Conservation (phyloP, 64 coral and sea anemone species). For the Anthopleura sola region DNA sequence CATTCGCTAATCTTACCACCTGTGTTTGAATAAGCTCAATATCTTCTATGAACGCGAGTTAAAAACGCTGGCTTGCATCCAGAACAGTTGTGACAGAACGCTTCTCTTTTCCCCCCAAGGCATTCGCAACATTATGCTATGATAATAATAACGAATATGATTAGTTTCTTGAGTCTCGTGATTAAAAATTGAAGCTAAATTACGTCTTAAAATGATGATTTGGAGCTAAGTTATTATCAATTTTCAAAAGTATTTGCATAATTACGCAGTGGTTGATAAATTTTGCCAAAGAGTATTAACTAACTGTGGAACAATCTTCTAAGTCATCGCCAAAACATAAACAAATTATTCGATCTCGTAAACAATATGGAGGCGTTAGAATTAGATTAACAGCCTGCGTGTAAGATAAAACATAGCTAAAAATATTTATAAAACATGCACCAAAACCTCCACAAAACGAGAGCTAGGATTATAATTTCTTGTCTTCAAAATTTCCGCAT, state of each 20-base stretch:
- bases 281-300: not conserved
- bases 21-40: constrained; percentile 1
- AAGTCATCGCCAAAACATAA: not conserved
- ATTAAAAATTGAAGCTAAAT: not conserved
- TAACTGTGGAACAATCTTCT: not conserved
- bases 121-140: not conserved
- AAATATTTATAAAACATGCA: no score
- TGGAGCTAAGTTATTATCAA: no score
- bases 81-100: not conserved
- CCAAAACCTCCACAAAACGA: no score
- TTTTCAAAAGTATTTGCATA: no score
- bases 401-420: no score
- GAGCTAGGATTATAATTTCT: no score
- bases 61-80: not conserved
- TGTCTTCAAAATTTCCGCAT: no score
- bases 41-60: not conserved
- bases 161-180: not conserved
- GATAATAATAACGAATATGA: no score
- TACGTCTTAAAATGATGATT: no score
- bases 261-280: no score
- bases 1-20: not conserved
- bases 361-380: no score
- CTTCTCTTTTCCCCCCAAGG: not conserved
- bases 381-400: no score
- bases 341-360: not conserved